Evolutionary conservation across 2,797 vertebrate species (phyloP).

Genomic region (Enteromius treurensis): DNA sequence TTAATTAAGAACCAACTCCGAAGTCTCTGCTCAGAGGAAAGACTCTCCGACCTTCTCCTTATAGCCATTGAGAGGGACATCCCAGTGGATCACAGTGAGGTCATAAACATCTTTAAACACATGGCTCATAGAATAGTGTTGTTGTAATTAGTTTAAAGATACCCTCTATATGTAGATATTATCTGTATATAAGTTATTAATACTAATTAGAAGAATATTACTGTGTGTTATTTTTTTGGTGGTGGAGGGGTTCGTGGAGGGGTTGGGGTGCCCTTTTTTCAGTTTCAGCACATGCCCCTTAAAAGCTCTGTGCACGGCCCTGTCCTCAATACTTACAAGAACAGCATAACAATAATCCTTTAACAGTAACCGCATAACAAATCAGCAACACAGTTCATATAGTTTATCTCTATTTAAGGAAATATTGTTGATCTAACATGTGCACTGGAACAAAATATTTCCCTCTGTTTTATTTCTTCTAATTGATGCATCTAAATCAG

Average conservation of each 20-base stretch:
- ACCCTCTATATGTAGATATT: too few relatives aligned
- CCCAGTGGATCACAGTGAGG: not conserved
- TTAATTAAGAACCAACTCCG: too few relatives aligned
- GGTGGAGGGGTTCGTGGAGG: too few relatives aligned
- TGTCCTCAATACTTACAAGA: not conserved
- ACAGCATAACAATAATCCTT: not conserved
- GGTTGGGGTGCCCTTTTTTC: too few relatives aligned
- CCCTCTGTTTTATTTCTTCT: not conserved
- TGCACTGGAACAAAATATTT: not conserved
- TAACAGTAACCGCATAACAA: slow-evolving; percentile 5
- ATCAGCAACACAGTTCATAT: not conserved
- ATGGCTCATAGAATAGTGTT: not conserved
- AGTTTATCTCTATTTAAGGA: not conserved
- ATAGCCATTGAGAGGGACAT: not conserved
- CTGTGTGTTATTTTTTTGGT: too few relatives aligned
- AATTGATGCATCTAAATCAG: not conserved
- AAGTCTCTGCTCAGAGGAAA: too few relatives aligned
- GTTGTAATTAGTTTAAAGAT: not conserved
- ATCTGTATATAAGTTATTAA: too few relatives aligned
- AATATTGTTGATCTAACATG: not conserved
- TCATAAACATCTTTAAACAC: slow-evolving; percentile 2
- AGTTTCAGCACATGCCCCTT: not conserved
- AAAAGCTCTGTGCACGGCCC: too few relatives aligned
- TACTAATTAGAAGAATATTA: too few relatives aligned
- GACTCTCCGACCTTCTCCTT: too few relatives aligned